Percentiles rank a stretch among this genome's conserved stretches.
Conservation (phyloP, 2,113 vertebrate genomes). For the Zootoca vivipara region DNA sequence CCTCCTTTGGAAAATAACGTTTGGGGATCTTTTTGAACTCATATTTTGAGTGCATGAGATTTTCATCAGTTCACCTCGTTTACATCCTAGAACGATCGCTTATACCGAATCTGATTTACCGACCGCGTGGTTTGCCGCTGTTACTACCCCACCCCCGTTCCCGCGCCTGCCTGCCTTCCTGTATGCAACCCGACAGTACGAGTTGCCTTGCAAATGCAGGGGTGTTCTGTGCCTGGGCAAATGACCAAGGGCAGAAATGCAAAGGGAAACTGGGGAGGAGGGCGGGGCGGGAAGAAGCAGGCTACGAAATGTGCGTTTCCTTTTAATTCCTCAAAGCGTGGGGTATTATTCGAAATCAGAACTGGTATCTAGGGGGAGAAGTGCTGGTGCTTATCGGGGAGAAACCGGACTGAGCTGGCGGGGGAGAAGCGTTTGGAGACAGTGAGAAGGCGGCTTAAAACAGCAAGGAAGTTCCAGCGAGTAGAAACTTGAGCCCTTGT, state of each 20-base stretch:
- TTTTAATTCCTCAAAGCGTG: background rate
- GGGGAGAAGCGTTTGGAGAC: background rate
- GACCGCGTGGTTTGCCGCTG: background rate
- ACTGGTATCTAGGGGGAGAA: too few relatives aligned
- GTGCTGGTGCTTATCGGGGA: background rate
- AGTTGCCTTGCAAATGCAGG: background rate
- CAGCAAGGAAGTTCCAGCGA: background rate
- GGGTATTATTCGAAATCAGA: background rate
- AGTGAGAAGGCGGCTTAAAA: background rate
- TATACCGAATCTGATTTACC: fast-evolving
- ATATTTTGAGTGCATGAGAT: background rate
- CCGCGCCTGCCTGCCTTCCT: background rate
- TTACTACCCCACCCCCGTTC: background rate
- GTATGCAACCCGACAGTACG: background rate
- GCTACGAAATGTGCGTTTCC: background rate
- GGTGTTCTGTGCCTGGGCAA: background rate
- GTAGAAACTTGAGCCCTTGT: background rate
- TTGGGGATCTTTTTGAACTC: background rate
- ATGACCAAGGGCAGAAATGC: background rate
- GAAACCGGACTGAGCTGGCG: background rate
- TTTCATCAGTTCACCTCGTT: background rate
- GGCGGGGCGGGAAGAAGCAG: too few relatives aligned
- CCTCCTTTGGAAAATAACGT: background rate
- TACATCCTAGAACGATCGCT: background rate
- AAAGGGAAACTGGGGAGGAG: too few relatives aligned